Conservation (phyloP, 1,140 invertebrate genomes). For the Zaprionus lachaisei region DNA sequence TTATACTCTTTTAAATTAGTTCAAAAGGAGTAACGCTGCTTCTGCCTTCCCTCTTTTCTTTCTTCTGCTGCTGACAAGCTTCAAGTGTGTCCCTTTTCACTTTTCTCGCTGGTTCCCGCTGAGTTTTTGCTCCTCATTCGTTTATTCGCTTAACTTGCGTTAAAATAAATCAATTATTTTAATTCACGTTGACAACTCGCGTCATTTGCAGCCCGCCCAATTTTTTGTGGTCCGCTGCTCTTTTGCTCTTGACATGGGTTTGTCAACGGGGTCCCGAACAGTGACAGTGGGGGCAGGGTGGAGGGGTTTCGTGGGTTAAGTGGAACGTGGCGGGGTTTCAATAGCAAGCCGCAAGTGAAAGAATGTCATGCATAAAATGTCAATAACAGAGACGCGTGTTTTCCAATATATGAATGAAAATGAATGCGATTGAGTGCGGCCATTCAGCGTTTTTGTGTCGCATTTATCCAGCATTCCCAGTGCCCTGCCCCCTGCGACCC, state of each 20-base stretch:
- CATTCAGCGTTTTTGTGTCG: constrained; percentile 9
- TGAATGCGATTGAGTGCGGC: constrained; percentile 18
- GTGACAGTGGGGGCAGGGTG: not conserved
- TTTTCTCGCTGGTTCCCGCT: not conserved
- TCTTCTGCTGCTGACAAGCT: constrained; percentile 60
- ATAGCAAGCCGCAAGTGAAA: constrained; percentile 41
- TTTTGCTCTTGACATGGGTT: constrained; percentile 65
- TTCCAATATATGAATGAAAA: constrained; percentile 55
- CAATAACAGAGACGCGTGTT: constrained; percentile 61
- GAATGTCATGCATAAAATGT: constrained; percentile 77
- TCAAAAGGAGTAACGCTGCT: not conserved
- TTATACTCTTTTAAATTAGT: constrained; percentile 28
- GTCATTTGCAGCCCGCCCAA: constrained; percentile 71
- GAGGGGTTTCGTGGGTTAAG: not conserved
- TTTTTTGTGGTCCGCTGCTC: constrained; percentile 51
- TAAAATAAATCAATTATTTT: constrained; percentile 83
- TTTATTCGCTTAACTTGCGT: constrained; percentile 73
- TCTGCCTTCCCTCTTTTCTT: too few species aligned
- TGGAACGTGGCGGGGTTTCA: constrained; percentile 10
- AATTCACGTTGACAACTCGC: constrained; percentile 77
- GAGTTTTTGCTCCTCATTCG: constrained; percentile 21
- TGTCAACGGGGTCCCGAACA: constrained; percentile 16
- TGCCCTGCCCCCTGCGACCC: not conserved
- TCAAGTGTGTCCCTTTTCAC: constrained; percentile 54
- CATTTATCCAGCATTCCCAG: constrained; percentile 3